Evolutionary conservation across 1,140 invertebrate genomes (phyloP).

Genomic region (Aphis craccivora): DNA sequence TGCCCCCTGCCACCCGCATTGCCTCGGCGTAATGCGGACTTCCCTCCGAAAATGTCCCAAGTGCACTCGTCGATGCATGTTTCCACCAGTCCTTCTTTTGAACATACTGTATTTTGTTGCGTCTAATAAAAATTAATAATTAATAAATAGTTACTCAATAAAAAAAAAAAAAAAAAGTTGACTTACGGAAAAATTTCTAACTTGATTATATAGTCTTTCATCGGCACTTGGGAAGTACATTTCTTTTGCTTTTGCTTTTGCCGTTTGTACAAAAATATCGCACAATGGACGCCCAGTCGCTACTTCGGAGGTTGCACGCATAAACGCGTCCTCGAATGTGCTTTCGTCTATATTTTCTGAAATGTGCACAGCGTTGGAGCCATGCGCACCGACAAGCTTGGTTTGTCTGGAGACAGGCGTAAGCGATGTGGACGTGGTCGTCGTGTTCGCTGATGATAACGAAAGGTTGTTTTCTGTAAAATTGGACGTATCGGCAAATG

Average conservation of each 20-base stretch:
- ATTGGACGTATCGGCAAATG: no score
- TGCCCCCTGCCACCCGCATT: no score
- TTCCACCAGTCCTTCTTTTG: background rate
- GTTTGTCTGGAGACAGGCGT: background rate
- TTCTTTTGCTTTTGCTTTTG: no score
- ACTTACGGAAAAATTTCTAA: no score
- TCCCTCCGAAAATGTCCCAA: background rate
- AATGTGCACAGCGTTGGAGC: background rate
- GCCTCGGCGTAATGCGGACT: no score
- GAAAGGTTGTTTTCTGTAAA: no score
- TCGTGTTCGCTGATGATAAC: background rate
- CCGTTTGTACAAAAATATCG: background rate
- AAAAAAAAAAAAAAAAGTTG: no score
- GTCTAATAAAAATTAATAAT: background rate
- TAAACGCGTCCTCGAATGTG: background rate
- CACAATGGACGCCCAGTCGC: background rate
- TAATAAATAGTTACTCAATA: no score
- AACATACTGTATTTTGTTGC: background rate
- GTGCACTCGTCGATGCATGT: background rate
- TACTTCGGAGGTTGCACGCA: background rate
- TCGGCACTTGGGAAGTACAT: no score
- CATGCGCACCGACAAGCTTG: background rate
- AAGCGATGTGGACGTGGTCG: background rate
- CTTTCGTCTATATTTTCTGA: background rate
- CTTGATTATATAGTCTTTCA: no score